Conservation (phyloP, 1,140 invertebrate species). For the Streblospio benedicti region DNA sequence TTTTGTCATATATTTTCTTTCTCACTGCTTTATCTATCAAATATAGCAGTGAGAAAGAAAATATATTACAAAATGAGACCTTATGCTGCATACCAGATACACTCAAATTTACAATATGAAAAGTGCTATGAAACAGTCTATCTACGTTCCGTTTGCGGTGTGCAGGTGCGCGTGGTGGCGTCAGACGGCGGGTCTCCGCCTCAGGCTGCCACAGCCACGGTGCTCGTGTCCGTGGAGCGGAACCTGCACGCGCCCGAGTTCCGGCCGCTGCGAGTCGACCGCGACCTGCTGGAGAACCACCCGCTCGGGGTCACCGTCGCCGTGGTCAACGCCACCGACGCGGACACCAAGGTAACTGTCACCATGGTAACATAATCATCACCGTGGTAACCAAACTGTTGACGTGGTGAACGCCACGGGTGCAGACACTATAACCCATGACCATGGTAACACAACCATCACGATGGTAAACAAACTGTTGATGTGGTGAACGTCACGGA, state of each 20-base stretch:
- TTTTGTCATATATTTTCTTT: neutral
- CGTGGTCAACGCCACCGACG: constrained; percentile 8
- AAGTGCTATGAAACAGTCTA: too few species aligned
- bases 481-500: too few species aligned
- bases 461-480: too few species aligned
- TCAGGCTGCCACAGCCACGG: constrained; percentile 15
- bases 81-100: too few species aligned
- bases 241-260: constrained; percentile 25
- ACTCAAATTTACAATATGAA: too few species aligned
- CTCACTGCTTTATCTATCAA: too few species aligned
- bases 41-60: too few species aligned
- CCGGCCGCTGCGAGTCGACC: constrained; percentile 5
- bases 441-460: too few species aligned
- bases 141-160: too few species aligned
- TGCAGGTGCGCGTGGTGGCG: constrained; percentile 25
- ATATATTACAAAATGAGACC: too few species aligned
- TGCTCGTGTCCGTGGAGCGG: constrained; percentile 23
- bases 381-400: neutral
- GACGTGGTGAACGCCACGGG: neutral
- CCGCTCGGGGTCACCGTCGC: constrained; percentile 6
- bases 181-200: constrained; percentile 23
- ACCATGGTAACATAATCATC: too few species aligned
- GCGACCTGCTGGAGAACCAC: constrained; percentile 4
- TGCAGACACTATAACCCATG: too few species aligned
- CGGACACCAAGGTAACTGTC: constrained; percentile 13